Evolutionary conservation across 2,113 vertebrate species (phyloP).

Genomic region (Mandrillus leucophaeus): DNA sequence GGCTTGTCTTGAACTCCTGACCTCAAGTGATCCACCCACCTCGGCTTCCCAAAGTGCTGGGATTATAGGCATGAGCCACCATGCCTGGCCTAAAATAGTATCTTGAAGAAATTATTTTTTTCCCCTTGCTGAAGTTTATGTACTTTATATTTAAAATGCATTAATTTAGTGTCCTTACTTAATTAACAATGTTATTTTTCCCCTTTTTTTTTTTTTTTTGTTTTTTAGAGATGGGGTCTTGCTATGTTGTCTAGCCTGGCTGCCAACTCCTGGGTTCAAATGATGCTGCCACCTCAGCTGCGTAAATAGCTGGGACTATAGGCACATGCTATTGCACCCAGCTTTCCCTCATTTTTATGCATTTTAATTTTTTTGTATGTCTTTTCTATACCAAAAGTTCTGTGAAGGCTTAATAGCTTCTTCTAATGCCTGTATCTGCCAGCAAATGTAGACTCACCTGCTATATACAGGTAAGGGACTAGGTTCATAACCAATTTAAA

Average conservation of each 20-base stretch:
- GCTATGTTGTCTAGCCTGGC: background rate
- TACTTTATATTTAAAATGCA: constrained; percentile 4
- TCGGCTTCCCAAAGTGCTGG: no score
- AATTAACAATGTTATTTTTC: background rate
- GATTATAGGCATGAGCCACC: no score
- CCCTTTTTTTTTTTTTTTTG: no score
- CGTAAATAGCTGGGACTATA: background rate
- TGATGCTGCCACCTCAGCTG: background rate
- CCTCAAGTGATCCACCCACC: no score
- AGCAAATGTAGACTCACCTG: constrained; percentile 7
- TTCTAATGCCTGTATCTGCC: background rate
- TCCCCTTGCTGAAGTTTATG: background rate
- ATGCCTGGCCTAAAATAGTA: no score
- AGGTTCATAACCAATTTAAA: constrained; percentile 16
- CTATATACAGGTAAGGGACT: background rate
- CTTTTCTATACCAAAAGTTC: background rate
- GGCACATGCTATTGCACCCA: no score
- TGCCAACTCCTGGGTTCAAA: background rate
- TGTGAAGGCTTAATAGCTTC: background rate
- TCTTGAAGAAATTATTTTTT: background rate
- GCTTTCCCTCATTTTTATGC: background rate
- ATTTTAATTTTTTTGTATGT: constrained; percentile 12
- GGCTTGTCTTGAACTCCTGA: no score
- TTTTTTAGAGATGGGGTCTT: background rate
- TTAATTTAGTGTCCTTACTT: background rate